Conservation (phyloP, 2,797 vertebrate genomes). For the Peromyscus attwateri region DNA sequence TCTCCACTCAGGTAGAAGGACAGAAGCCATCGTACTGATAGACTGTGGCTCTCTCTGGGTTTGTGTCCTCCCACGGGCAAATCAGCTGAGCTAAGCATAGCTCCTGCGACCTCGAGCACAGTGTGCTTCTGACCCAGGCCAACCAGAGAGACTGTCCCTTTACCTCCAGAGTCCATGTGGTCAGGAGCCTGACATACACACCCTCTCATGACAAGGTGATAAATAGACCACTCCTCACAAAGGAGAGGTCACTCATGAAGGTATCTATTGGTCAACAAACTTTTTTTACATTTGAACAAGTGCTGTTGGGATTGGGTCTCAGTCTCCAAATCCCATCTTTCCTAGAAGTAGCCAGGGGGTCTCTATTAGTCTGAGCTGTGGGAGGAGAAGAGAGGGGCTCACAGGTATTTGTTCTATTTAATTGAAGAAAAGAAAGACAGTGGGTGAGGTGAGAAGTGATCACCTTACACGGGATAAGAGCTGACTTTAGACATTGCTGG, state of each 20-base stretch:
- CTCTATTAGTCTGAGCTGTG: background rate
- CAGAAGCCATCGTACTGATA: background rate
- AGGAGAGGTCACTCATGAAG: background rate
- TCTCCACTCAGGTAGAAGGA: background rate
- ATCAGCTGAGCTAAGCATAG: background rate
- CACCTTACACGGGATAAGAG: background rate
- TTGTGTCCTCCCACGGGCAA: background rate
- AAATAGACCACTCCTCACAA: background rate
- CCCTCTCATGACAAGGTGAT: background rate
- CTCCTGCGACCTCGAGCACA: background rate
- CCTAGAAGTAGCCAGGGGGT: background rate
- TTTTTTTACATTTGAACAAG: background rate
- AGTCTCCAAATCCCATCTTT: background rate
- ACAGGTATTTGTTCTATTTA: background rate
- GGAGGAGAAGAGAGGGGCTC: no score
- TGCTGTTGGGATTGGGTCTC: background rate
- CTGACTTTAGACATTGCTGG: background rate
- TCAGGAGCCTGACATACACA: no score
- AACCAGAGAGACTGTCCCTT: background rate
- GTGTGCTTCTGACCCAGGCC: accelerated
- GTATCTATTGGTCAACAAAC: background rate
- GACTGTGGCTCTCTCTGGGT: background rate
- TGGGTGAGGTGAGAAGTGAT: background rate
- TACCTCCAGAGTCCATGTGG: background rate
- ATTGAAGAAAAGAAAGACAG: background rate